Evolutionary conservation across 2,797 vertebrate genomes (phyloP).

Genomic region (Myotis planiceps): DNA sequence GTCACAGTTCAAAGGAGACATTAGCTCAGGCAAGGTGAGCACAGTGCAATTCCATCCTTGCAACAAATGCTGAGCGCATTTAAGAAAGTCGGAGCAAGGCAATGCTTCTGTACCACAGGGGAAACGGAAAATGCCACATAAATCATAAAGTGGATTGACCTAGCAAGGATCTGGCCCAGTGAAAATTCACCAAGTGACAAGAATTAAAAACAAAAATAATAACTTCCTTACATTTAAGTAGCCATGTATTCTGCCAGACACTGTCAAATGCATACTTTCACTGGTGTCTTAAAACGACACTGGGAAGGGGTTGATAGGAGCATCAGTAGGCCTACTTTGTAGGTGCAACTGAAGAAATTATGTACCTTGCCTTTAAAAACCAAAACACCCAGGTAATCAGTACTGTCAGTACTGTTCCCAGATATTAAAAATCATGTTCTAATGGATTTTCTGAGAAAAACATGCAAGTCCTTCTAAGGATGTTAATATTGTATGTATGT

Average conservation of each 20-base stretch:
- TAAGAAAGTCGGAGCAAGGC: background rate
- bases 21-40: background rate
- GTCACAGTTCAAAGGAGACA: slow-evolving; percentile 67
- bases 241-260: background rate
- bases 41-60: background rate
- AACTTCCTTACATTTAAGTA: background rate
- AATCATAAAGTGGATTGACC: slow-evolving; percentile 12
- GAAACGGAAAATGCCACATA: slow-evolving; percentile 15
- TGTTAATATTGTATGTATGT: background rate
- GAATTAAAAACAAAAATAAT: slow-evolving; percentile 11
- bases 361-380: background rate
- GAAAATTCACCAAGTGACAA: slow-evolving; percentile 32
- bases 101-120: background rate
- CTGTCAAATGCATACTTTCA: background rate
- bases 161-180: background rate
- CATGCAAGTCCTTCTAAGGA: background rate
- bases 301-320: background rate
- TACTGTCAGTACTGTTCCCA: background rate
- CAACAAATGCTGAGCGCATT: background rate
- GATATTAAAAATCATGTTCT: background rate
- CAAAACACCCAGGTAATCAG: background rate
- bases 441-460: background rate
- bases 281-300: background rate
- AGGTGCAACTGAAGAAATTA: background rate
- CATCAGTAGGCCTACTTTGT: background rate